phyloP scores from a whole-genome alignment of 2,888 invertebrate species.

The Portevinia maculata region DNA sequence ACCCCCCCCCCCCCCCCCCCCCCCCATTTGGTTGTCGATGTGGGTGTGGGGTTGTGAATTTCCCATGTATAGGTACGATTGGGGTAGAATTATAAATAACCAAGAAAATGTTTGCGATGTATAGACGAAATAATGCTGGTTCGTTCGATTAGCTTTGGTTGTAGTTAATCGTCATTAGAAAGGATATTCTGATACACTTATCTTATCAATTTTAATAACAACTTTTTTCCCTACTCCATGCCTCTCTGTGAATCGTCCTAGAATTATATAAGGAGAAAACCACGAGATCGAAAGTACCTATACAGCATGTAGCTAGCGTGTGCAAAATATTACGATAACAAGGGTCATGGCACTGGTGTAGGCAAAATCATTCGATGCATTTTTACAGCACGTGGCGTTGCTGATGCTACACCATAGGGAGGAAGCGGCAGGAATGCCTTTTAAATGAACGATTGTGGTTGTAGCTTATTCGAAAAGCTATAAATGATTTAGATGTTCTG shows the following conservation, averaged over 20 bases:
- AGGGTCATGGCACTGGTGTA: conserved; percentile 44
- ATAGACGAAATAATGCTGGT: neutral
- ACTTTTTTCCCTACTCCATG: neutral
- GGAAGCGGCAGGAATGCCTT: conserved; percentile 11
- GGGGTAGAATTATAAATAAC: conserved; percentile 46
- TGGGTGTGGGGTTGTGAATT: conserved; percentile 7
- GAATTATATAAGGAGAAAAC: neutral
- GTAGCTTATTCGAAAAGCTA: neutral
- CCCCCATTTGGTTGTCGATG: too few species aligned
- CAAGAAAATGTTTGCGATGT: conserved; percentile 5
- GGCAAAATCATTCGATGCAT: conserved; percentile 52
- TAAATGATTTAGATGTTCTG: neutral
- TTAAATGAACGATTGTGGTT: neutral
- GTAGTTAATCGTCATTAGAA: conserved; percentile 12
- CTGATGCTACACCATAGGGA: conserved; percentile 35
- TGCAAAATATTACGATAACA: conserved; percentile 12
- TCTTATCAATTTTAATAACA: too few species aligned
- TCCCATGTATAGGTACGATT: conserved; percentile 5
- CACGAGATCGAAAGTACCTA: neutral
- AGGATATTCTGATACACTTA: neutral
- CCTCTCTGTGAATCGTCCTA: neutral
- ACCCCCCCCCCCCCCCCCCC: too few species aligned
- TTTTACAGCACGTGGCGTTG: conserved; percentile 55
- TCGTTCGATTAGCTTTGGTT: conserved; percentile 25
- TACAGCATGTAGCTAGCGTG: neutral